A percentile compares a stretch with the other conserved stretches of the same genome.
phyloP scores from a whole-genome alignment of 2,888 invertebrate species.

The Hermaeophaga mercurialis region DNA sequence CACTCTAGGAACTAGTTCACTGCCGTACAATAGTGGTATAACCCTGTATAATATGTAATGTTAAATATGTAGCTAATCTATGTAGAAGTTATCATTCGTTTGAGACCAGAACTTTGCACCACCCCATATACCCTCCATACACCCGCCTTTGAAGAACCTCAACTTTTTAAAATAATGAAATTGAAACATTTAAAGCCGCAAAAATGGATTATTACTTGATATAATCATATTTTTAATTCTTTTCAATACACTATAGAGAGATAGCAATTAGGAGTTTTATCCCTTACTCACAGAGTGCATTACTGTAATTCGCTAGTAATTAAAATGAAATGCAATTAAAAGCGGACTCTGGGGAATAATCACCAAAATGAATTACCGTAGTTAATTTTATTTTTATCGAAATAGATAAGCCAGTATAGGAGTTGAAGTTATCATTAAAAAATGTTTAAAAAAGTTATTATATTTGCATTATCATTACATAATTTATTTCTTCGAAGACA shows the following conservation, averaged over 20 bases:
- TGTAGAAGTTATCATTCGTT: no score
- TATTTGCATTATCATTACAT: no score
- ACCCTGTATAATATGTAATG: no score
- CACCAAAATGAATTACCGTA: background rate
- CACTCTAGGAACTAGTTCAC: no score
- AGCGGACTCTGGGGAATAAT: background rate
- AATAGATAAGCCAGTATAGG: no score
- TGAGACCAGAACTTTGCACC: no score
- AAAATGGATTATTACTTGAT: background rate
- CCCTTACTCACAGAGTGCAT: background rate
- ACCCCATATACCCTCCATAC: no score
- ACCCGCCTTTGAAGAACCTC: background rate
- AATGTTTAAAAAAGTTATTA: no score
- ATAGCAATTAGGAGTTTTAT: background rate
- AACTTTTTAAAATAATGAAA: background rate
- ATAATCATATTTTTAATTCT: background rate
- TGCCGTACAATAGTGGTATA: no score
- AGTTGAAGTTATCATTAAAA: no score
- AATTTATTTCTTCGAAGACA: no score
- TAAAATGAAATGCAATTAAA: background rate
- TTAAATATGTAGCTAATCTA: no score
- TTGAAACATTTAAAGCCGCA: background rate
- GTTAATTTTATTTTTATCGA: background rate
- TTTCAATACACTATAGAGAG: background rate
- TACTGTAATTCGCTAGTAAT: background rate